A percentile compares a stretch with the other conserved stretches of the same genome.
These are phyloP conservation scores for Geopemphigus sp. DNA, from an alignment of 1,140 invertebrate genomes.

Conservation along the genomic window DNA sequence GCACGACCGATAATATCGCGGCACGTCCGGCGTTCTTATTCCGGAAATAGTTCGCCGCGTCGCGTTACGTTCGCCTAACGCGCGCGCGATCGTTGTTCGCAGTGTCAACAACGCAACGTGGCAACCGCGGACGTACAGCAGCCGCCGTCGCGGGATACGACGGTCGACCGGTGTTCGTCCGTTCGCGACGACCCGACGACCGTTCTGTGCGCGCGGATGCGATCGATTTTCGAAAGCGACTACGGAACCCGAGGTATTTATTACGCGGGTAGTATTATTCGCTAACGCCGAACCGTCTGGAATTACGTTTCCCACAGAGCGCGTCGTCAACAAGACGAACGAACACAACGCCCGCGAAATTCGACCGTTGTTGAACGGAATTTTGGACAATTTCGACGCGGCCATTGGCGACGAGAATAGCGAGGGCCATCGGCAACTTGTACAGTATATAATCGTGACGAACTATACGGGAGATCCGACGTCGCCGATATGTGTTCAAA, in stretches of 20 bases:
- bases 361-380: neutral
- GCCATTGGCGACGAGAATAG: too few species aligned
- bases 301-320: too few species aligned
- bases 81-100: too few species aligned
- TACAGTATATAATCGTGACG: conserved; percentile 18
- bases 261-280: too few species aligned
- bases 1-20: too few species aligned
- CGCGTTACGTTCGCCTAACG: too few species aligned
- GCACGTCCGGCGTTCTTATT: too few species aligned
- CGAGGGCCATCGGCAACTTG: neutral
- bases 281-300: too few species aligned
- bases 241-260: conserved; percentile 24
- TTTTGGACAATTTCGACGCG: neutral
- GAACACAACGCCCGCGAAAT: neutral
- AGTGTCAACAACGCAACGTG: neutral
- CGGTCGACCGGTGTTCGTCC: too few species aligned
- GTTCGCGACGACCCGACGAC: neutral
- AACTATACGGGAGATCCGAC: conserved; percentile 35
- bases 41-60: too few species aligned
- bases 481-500: neutral
- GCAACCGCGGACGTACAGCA: neutral
- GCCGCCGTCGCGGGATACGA: neutral
- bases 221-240: neutral
- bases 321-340: neutral
- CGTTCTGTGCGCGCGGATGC: neutral